Conservation (phyloP, 1,140 invertebrate species). For the Oedothorax gibbosus region DNA sequence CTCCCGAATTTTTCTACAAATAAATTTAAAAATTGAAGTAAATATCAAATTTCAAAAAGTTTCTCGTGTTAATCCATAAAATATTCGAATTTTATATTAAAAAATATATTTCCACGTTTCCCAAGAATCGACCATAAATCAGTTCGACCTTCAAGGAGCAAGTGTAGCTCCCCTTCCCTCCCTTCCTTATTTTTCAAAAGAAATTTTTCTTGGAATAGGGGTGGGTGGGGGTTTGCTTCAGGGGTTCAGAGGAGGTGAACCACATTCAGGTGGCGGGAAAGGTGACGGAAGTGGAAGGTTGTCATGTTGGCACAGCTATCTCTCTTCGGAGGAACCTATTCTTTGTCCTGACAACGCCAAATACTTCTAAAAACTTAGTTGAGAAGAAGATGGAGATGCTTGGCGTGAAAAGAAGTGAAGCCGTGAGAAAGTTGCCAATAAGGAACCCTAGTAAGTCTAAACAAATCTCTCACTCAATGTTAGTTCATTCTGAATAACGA, state of each 20-base stretch:
- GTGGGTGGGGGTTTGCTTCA: not conserved
- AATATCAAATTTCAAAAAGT: no score
- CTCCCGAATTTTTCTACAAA: no score
- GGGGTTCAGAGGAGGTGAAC: constrained; percentile 17
- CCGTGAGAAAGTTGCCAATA: no score
- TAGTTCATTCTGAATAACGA: no score
- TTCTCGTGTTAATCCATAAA: no score
- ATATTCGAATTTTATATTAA: no score
- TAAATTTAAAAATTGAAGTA: no score
- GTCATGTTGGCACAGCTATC: constrained; percentile 12
- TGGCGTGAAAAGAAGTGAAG: no score
- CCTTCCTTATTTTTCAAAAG: not conserved
- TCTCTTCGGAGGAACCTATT: not conserved
- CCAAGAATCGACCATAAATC: not conserved
- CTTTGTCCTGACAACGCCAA: constrained; percentile 15
- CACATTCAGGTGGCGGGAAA: constrained; percentile 47
- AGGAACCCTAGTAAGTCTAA: no score
- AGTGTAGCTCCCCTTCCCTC: not conserved
- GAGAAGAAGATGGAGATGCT: no score
- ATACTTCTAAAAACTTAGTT: not conserved
- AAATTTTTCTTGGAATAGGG: not conserved
- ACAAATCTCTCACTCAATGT: no score
- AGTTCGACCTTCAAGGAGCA: not conserved
- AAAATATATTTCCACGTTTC: no score
- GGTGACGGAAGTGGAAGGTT: not conserved